These are phyloP conservation scores for Caenorhabditis latens DNA, from an alignment of 1,140 invertebrate genomes.

Conservation along the genomic window DNA sequence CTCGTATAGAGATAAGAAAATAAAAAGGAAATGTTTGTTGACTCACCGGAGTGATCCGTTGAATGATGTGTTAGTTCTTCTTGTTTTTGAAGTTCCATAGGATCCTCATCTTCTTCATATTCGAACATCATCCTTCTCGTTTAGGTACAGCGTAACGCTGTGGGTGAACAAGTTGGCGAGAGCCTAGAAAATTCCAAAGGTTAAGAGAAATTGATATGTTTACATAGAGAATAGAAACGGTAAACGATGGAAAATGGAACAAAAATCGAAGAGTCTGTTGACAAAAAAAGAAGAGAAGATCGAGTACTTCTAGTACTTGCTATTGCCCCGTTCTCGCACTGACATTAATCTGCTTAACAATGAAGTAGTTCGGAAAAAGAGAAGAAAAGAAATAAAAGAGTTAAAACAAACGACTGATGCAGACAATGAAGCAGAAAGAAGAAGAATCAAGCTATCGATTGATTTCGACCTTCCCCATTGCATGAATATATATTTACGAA, in stretches of 20 bases:
- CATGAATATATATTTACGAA: conserved; percentile 51
- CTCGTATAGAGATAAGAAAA: neutral
- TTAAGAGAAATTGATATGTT: conserved; percentile 22
- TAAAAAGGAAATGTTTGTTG: conserved; percentile 2
- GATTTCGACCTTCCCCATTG: conserved; percentile 38
- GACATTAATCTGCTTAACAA: conserved; percentile 42
- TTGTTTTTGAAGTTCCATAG: conserved; percentile 36
- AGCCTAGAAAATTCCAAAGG: conserved; percentile 27
- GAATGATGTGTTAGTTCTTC: conserved; percentile 52
- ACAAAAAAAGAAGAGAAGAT: conserved; percentile 6
- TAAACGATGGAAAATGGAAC: neutral
- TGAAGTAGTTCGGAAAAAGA: conserved; percentile 5
- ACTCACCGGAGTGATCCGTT: conserved; percentile 47
- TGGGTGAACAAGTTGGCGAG: conserved; percentile 31
- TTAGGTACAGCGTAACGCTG: conserved; percentile 51
- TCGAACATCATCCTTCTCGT: conserved; percentile 55
- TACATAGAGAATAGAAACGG: conserved; percentile 7
- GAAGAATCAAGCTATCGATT: conserved; percentile 44
- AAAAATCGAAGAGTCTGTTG: neutral
- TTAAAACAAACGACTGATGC: neutral
- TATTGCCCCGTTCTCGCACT: conserved; percentile 17
- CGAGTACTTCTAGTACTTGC: conserved; percentile 38
- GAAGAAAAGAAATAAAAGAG: too few species aligned
- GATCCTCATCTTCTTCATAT: conserved; percentile 52
- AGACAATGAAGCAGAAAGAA: conserved; percentile 30